Base-by-base conservation (phyloP, 2,113 vertebrate species). In the Litocranius walleri region DNA sequence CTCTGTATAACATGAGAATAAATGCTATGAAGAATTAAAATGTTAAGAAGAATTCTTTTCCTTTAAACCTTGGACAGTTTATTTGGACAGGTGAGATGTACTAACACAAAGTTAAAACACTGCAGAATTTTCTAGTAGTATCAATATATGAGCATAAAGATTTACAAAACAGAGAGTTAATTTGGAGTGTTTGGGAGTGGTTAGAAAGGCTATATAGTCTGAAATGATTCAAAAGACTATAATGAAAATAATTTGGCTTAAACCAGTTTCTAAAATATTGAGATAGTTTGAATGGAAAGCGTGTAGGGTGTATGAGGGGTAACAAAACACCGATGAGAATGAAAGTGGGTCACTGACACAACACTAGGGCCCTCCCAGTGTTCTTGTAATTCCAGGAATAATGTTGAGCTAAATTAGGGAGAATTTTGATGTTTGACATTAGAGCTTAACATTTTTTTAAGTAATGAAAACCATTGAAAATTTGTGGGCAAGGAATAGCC, bases 191-290 rank as follows among this genome's bases (percentile, higher is more conserved):
- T 80, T 90, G 81, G 33, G 10, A 45, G 82, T 86, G 6, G 25
- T 90, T 61, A 5, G 19, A 87, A 67, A 36, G 25, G 2, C 10
- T 88, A 78, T 88, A 78, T 27, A 11, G 13, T 45, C 81, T 64
- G n/a, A 61, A 36, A 78, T 77, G 3, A 4, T 59, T 80, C 25
- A n/a, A 78, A 62, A 71, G 29, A 61, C 16, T 71, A 5, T 15
- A 87, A 71, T 40, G 21, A 67, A 90, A 64, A 82, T 54, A 90
- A 90, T 30, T 56, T 54, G 21, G 16, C 50, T 90, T 90, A 43
- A 80, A 12, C 2, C 5, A n/a, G 7, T 2, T 6, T 91, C 15
- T 50, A 61, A 93, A 52, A 59, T 80, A 40, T 40, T 59, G 74
- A 50, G 12, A 84, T 52, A 84, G 6, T 8, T 83, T 74, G 21